Evolutionary conservation across 2,888 invertebrate genomes (phyloP).

Genomic region (Dorcus parallelipipedus): DNA sequence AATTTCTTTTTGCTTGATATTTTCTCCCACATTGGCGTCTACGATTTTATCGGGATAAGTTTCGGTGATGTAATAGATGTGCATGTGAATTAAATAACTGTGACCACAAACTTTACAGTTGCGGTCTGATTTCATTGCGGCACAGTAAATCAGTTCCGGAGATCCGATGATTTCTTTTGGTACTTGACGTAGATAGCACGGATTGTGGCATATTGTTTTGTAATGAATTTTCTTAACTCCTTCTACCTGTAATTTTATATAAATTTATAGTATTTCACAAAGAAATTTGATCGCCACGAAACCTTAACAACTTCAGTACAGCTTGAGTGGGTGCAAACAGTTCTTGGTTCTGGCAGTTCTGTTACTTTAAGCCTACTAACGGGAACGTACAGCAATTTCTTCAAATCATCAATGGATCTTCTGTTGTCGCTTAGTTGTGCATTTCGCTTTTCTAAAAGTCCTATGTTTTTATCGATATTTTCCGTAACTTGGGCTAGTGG

Average conservation of each 20-base stretch:
- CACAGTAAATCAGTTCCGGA: conserved; percentile 34
- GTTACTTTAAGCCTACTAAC: conserved; percentile 33
- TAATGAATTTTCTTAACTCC: conserved; percentile 18
- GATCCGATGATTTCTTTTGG: conserved; percentile 39
- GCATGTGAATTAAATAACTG: conserved; percentile 38
- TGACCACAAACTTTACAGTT: conserved; percentile 30
- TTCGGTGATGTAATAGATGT: conserved; percentile 41
- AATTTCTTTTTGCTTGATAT: conserved; percentile 2
- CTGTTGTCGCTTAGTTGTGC: conserved; percentile 25
- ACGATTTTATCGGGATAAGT: conserved; percentile 30
- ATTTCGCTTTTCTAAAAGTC: conserved; percentile 29
- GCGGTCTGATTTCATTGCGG: conserved; percentile 30
- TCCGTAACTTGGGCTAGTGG: conserved; percentile 43
- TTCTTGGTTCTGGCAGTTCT: conserved; percentile 34
- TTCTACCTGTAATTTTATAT: conserved; percentile 27
- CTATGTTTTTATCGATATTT: conserved; percentile 40
- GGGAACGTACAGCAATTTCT: conserved; percentile 36
- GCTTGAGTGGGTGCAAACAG: conserved; percentile 34
- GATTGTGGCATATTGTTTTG: conserved; percentile 33
- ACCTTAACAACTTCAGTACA: conserved; percentile 24
- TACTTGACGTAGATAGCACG: conserved; percentile 37
- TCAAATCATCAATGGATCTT: conserved; percentile 32
- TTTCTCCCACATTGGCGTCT: conserved; percentile 22
- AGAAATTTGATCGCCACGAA: background rate
- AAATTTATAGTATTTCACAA: background rate